Base-by-base conservation (phyloP, 2,888 invertebrate species). In the Muscina levida region DNA sequence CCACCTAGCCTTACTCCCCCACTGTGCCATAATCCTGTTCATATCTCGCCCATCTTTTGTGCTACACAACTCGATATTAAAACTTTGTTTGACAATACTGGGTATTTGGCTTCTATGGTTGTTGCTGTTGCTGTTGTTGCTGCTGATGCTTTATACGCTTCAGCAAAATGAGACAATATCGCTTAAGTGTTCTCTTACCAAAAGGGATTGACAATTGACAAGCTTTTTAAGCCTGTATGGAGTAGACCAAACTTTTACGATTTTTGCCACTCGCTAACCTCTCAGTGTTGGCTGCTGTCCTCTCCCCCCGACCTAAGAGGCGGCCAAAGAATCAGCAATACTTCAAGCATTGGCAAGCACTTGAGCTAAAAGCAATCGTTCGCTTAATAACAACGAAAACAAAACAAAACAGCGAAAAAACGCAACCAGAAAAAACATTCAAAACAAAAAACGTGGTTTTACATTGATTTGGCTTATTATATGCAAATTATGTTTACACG, bases 391-490 rank as follows among this genome's bases (percentile, higher is more conserved):
- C 56, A 77, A 65, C 39, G 44, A 44, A 51, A 22, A 72, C 46
- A 59, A 26, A 57, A 24, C 11, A 26, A 57, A 17, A 37, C 37
- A 51, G 10, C 15, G 42, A 66, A 11, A 51, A 24, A 66, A 72
- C 19, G 13, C 17, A 31, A 37, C n/a, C n/a, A 62, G 15, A 17
- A 39, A 62, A 37, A 62, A 48, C 48, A 51, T n/a, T 31, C 37
- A 31, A 31, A 31, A 51, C 13, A 68, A 13, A 68, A 87, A 87
- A 89, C 89, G 89, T 89, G 89, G 88, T 85, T 84, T 84, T 84
- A 86, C 87, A 86, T 87, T 88, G 87, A 89, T 89, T 88, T 87
- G 88, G 88, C 88, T 89, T 87, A 89, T 89, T 89, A 89, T 89
- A 89, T 89, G 89, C 89, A 89, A 89, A 89, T 89, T 89, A 88